Evolutionary conservation across 2,888 invertebrate genomes (phyloP), one percentile per base, ranked within the genome.

Genomic region (Melanargia galathea): DNA sequence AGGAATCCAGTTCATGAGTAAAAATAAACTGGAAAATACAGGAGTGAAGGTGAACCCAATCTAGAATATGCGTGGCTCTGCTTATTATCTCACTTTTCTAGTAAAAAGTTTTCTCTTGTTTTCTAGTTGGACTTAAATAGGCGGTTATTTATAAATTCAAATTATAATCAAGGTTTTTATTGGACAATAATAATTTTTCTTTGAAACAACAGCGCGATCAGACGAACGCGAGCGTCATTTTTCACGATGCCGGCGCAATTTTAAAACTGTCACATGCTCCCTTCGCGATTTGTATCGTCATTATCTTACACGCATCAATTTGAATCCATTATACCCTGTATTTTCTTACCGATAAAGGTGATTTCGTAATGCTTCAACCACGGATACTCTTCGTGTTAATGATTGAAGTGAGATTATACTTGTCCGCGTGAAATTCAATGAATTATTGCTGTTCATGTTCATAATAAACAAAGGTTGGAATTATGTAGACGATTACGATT

Each of bases 231-330:
- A 46, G 51, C 64, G 74, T 75, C 78, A 82, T 83, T 81, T 79
- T 79, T 82, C 81, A 79, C 70, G 69, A 62, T 59, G 67, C 67
- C 60, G 62, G 69, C 61, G 76, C 76, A 78, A 82, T 82, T 80
- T 79, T 68, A 72, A 75, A 79, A 77, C 79, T 82, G 82, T 82
- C 83, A 78, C 76, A 79, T 73, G 77, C 72, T 73, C 57, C 67
- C 73, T 73, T 71, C 67, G 64, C 73, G 74, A 79, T 76, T 78
- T 74, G 65, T 59, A 69, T 70, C 76, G 73, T 78, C 75, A 78
- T 79, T 80, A 79, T 68, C 43, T 24, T 43, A 40, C 16, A 54
- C 33, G 52, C 62, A 55, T 43, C 51, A 57, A 40, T 43, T 18
- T 16, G 24, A 66, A 45, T 54, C 62, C 33, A 70, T 68, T 68